These are phyloP conservation scores for Fukomys damarensis DNA, from an alignment of 2,113 vertebrate species.

Conservation along the genomic window DNA sequence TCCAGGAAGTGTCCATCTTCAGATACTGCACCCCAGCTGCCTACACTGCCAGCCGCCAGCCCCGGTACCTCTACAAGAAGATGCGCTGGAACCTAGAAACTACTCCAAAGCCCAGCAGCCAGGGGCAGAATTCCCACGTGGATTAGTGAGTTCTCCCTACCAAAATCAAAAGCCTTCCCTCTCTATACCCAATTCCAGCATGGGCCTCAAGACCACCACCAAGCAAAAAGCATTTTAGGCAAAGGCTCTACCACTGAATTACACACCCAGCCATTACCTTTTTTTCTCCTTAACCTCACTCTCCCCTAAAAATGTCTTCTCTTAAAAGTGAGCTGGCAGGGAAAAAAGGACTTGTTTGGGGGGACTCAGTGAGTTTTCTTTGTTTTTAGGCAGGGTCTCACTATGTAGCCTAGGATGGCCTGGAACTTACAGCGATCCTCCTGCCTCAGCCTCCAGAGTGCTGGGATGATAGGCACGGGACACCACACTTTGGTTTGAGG, in stretches of 20 bases:
- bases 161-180: conserved; percentile 12
- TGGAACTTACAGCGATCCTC: not conserved
- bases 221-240: not conserved
- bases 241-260: not conserved
- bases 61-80: conserved; percentile 88
- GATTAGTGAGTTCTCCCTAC: conserved; percentile 88
- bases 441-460: not conserved
- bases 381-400: not conserved
- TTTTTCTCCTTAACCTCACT: not conserved
- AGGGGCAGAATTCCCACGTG: conserved; percentile 66
- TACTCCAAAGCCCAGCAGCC: not conserved
- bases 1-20: conserved; percentile 86
- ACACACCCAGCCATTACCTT: not conserved
- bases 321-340: not conserved
- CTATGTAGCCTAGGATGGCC: not conserved
- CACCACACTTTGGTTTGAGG: not conserved
- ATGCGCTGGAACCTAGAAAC: conserved; percentile 93
- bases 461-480: not conserved
- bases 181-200: not conserved
- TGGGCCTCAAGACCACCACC: not conserved
- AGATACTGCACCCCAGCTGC: conserved; percentile 86
- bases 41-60: conserved; percentile 83
- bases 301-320: not conserved
- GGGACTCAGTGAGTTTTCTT: not conserved
- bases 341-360: not conserved